Evolutionary conservation across 2,888 invertebrate genomes (phyloP), one percentile per base, ranked within the genome.

Genomic region (Coleophora deauratella): DNA sequence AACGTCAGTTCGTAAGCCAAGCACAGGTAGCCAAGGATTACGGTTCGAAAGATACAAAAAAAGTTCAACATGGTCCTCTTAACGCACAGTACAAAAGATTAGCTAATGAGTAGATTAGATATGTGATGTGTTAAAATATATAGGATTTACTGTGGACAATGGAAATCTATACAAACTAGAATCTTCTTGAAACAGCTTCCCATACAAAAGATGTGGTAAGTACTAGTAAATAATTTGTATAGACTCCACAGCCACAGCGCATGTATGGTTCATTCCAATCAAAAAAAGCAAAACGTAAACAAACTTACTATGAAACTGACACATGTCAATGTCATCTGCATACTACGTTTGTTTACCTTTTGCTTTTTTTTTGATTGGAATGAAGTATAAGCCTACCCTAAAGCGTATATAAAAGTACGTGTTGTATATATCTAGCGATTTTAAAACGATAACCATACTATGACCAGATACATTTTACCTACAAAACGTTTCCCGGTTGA

Each of bases 51-150:
- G 12, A 12, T 37, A 41, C 13, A 37, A 33, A 33, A 33, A 35
- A n/a, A 12, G 36, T 33, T 34, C 11, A 54, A 57, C 53, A 64
- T 82, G 81, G 80, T 81, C 82, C 79, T 72, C 73, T 70, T 68
- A 72, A 72, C 76, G 72, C 75, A 68, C 71, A 64, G 73, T 80
- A 76, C 64, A 75, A 74, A 72, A 66, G 59, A 67, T 63, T 66
- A 65, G 77, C 78, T 63, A 80, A 74, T 73, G 75, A 78, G 71
- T 78, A 79, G 75, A 71, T 65, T 56, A 69, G 74, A 78, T 84
- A 84, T 84, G 84, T 84, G 78, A 78, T 74, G 76, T 76, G 65
- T 79, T 77, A 76, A 72, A 63, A 66, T 72, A 68, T 64, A 63
- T 52, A 59, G 47, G 57, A 37, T 42, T 46, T 49, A 6, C 60